Evolutionary conservation across 2,113 vertebrate genomes (phyloP).

Genomic region (Rutilus rutilus): DNA sequence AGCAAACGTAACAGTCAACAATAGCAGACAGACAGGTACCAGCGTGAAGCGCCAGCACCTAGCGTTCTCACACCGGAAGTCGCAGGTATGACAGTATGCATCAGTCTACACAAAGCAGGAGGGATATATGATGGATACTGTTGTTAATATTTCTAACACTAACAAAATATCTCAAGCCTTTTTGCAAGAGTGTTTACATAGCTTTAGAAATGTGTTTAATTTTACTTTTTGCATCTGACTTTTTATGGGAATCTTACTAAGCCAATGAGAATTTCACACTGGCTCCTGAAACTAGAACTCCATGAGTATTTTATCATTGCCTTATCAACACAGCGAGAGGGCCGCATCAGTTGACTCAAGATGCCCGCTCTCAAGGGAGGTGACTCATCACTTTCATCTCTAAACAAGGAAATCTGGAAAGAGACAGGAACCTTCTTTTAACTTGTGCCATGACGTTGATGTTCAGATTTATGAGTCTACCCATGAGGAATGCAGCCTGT

Average conservation of each 20-base stretch:
- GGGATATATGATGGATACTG: neutral
- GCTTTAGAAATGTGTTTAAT: neutral
- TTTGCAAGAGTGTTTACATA: neutral
- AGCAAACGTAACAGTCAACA: too few species aligned
- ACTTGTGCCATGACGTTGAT: conserved; percentile 2
- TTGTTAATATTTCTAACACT: neutral
- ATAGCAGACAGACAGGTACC: too few species aligned
- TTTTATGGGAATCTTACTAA: neutral
- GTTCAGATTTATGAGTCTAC: conserved; percentile 16
- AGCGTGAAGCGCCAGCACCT: too few species aligned
- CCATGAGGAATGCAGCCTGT: conserved; percentile 30
- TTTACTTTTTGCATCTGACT: neutral
- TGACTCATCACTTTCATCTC: conserved; percentile 1
- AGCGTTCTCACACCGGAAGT: too few species aligned
- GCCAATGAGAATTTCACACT: neutral
- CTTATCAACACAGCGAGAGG: neutral
- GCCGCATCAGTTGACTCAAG: neutral
- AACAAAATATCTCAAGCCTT: neutral
- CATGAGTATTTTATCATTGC: neutral
- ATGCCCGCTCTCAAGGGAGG: neutral
- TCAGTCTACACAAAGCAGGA: too few species aligned
- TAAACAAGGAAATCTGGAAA: conserved; percentile 31
- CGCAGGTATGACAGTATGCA: too few species aligned
- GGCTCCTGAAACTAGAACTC: neutral
- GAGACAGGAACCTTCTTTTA: conserved; percentile 4